Percentiles rank a stretch among this genome's conserved stretches.
Evolutionary conservation across 1,140 invertebrate species (phyloP).

Genomic region (Drosophila carrolli): DNA sequence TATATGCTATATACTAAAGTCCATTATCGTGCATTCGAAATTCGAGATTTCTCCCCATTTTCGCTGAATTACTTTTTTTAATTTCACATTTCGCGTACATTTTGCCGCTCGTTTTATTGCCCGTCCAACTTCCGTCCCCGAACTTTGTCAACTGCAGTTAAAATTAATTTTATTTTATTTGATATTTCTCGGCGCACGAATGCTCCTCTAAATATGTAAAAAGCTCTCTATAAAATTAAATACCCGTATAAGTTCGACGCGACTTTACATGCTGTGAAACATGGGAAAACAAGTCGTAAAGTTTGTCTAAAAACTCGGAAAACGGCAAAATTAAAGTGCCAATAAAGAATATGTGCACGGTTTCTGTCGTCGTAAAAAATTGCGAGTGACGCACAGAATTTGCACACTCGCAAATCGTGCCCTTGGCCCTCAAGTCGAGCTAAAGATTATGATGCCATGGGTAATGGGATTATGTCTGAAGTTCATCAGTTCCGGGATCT

Average conservation of each 20-base stretch:
- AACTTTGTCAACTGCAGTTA: constrained; percentile 41
- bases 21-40: constrained; percentile 60
- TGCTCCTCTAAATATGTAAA: neutral
- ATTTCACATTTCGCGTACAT: constrained; percentile 34
- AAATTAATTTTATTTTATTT: constrained; percentile 33
- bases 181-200: constrained; percentile 8
- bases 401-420: constrained; percentile 14
- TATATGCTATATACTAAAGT: constrained; percentile 7
- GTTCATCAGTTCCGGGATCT: constrained; percentile 13
- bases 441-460: constrained; percentile 29
- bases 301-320: constrained; percentile 9
- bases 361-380: constrained; percentile 21
- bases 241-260: constrained; percentile 2
- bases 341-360: constrained; percentile 25
- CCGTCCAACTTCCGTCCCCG: constrained; percentile 49
- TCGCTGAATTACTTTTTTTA: constrained; percentile 56
- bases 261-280: constrained; percentile 20
- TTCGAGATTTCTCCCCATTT: constrained; percentile 44
- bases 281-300: constrained; percentile 19
- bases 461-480: constrained; percentile 29
- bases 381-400: constrained; percentile 14
- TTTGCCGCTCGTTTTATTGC: constrained; percentile 25
- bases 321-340: neutral
- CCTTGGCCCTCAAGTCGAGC: constrained; percentile 32
- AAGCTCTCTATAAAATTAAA: constrained; percentile 3